These are phyloP conservation scores for Periphyllus acericola DNA, from an alignment of 2,888 invertebrate genomes.

Conservation along the genomic window DNA sequence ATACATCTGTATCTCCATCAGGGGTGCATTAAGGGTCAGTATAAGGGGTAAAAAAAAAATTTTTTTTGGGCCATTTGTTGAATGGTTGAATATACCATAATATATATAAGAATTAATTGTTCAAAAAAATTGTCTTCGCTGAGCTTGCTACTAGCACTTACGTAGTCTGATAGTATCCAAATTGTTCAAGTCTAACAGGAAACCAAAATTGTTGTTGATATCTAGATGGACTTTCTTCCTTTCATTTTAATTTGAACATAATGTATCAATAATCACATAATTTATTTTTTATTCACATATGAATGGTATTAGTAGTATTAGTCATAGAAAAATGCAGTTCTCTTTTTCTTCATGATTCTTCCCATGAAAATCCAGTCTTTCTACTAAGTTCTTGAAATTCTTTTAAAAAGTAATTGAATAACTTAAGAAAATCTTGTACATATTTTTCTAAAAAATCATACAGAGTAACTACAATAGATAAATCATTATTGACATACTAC, in stretches of 20 bases:
- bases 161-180: too few relatives aligned
- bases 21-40: too few relatives aligned
- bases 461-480: constrained; percentile 24
- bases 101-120: too few relatives aligned
- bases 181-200: not conserved
- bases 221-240: not conserved
- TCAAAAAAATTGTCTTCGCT: too few relatives aligned
- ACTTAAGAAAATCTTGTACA: constrained; percentile 5
- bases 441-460: constrained; percentile 17
- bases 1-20: too few relatives aligned
- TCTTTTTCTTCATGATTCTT: constrained; percentile 18
- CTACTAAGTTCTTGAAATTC: constrained; percentile 2
- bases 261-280: too few relatives aligned
- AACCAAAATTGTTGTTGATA: not conserved
- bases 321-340: not conserved
- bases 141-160: too few relatives aligned
- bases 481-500: constrained; percentile 1
- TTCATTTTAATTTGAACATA: too few relatives aligned
- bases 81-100: too few relatives aligned
- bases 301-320: not conserved
- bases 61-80: too few relatives aligned
- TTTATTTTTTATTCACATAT: not conserved
- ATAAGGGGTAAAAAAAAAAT: too few relatives aligned
- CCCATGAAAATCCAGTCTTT: not conserved
- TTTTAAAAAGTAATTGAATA: constrained; percentile 3